phyloP scores from a whole-genome alignment of 2,888 invertebrate species.

The Athrips mouffetella region DNA sequence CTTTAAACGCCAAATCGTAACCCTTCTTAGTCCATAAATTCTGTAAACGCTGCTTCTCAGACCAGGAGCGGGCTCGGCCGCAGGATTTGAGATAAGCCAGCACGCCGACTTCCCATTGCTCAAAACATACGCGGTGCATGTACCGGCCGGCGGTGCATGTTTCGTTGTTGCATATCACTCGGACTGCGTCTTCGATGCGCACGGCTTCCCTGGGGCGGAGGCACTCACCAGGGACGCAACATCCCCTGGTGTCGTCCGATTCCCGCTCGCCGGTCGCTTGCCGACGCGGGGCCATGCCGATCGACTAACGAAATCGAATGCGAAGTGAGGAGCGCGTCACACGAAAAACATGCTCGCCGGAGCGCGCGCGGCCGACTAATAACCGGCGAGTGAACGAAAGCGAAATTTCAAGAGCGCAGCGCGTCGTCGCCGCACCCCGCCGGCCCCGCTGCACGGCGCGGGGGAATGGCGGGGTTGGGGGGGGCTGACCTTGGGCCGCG shows the following conservation, averaged over 20 bases:
- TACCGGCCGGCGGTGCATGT: slow-evolving; percentile 91
- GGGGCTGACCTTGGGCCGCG: slow-evolving; percentile 39
- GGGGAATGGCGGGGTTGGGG: slow-evolving; percentile 53
- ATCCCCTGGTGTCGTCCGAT: slow-evolving; percentile 78
- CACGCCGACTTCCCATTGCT: slow-evolving; percentile 94
- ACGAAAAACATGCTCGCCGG: slow-evolving; percentile 78
- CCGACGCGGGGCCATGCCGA: slow-evolving; percentile 72
- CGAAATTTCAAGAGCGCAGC: slow-evolving; percentile 84
- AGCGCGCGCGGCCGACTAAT: slow-evolving; percentile 80
- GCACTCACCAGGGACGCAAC: slow-evolving; percentile 92
- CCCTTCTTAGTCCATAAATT: slow-evolving; percentile 99
- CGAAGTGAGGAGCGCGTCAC: slow-evolving; percentile 69
- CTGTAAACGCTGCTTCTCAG: slow-evolving; percentile 94
- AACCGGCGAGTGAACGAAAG: slow-evolving; percentile 80
- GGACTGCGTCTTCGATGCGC: slow-evolving; percentile 86
- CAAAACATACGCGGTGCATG: slow-evolving; percentile 98
- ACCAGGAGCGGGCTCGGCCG: slow-evolving; percentile 95
- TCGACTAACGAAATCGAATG: slow-evolving; percentile 67
- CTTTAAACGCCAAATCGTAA: slow-evolving; percentile 96
- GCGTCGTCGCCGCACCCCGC: slow-evolving; percentile 63
- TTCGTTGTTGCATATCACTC: slow-evolving; percentile 97
- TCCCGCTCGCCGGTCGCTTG: slow-evolving; percentile 72
- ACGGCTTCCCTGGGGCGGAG: slow-evolving; percentile 83
- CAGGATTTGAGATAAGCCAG: slow-evolving; percentile 93
- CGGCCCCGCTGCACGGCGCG: slow-evolving; percentile 18